Conservation (phyloP, 2,113 vertebrate species). For the Crocuta crocuta region DNA sequence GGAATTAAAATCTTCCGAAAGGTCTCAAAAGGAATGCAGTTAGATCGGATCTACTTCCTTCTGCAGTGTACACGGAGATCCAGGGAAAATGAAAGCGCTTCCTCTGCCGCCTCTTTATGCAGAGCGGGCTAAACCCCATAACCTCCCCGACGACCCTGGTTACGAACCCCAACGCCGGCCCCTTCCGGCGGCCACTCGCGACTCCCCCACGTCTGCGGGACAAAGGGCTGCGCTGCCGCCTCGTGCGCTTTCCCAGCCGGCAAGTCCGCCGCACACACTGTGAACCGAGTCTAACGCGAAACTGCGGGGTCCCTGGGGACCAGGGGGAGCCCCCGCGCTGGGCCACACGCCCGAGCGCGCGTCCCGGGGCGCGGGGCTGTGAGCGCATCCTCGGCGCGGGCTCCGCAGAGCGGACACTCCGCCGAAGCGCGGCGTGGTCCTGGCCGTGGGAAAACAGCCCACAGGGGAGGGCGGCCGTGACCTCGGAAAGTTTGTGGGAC, state of each 20-base stretch:
- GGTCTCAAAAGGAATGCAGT: slow-evolving; percentile 58
- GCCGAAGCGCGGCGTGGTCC: not conserved
- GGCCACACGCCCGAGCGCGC: not conserved
- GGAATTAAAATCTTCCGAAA: not conserved
- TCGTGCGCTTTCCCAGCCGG: not conserved
- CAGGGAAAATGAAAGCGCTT: not conserved
- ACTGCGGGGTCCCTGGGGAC: not conserved
- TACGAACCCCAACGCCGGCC: not conserved
- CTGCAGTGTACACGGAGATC: not conserved
- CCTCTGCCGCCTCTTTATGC: not conserved
- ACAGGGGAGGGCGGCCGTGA: not conserved
- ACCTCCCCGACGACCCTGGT: not conserved
- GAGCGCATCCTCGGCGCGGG: not conserved
- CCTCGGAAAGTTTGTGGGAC: slow-evolving; percentile 64
- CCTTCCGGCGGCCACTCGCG: not conserved
- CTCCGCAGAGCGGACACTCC: not conserved
- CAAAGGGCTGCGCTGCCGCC: slow-evolving; percentile 55
- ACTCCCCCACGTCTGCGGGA: not conserved
- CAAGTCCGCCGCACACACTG: not conserved
- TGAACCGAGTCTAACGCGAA: not conserved
- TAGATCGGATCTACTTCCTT: slow-evolving; percentile 42
- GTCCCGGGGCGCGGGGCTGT: not conserved
- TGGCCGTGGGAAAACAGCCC: not conserved
- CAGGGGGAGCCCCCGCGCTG: not conserved
- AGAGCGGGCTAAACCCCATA: not conserved